Conservation (phyloP, 2,888 invertebrate species). For the Congeria kusceri region DNA sequence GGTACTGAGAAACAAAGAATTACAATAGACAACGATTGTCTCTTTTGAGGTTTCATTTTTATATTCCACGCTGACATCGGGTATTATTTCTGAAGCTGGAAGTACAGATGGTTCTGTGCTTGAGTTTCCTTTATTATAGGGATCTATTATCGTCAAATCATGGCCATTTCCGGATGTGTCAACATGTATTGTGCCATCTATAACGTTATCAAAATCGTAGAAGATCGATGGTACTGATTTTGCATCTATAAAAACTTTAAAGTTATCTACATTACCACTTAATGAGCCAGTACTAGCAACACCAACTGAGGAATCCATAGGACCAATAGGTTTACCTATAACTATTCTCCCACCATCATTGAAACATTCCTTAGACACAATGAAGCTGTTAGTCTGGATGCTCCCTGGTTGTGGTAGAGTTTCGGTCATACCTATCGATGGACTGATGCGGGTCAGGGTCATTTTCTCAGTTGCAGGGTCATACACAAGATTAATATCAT, state of each 20-base stretch:
- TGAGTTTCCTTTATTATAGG: constrained; percentile 22
- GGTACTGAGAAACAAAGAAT: constrained; percentile 13
- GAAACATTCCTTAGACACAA: constrained; percentile 53
- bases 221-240: constrained; percentile 11
- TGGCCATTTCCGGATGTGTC: constrained; percentile 13
- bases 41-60: constrained; percentile 11
- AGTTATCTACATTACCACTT: constrained; percentile 51
- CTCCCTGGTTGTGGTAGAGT: not conserved
- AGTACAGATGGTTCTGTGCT: constrained; percentile 23
- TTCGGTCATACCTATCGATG: not conserved
- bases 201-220: constrained; percentile 25
- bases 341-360: constrained; percentile 64
- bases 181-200: constrained; percentile 9
- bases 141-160: constrained; percentile 24
- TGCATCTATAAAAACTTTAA: constrained; percentile 14
- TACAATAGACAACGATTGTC: constrained; percentile 22
- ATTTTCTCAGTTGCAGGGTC: constrained; percentile 34
- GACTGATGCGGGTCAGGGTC: constrained; percentile 1
- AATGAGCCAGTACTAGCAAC: constrained; percentile 49
- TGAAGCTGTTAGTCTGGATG: constrained; percentile 22
- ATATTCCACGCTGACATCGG: constrained; percentile 15
- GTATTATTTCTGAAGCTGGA: constrained; percentile 29
- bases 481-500: constrained; percentile 59
- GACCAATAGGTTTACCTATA: constrained; percentile 64
- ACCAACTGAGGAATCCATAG: constrained; percentile 37